Evolutionary conservation across 1,140 invertebrate species (phyloP).

Genomic region (Drosophila sproati): DNA sequence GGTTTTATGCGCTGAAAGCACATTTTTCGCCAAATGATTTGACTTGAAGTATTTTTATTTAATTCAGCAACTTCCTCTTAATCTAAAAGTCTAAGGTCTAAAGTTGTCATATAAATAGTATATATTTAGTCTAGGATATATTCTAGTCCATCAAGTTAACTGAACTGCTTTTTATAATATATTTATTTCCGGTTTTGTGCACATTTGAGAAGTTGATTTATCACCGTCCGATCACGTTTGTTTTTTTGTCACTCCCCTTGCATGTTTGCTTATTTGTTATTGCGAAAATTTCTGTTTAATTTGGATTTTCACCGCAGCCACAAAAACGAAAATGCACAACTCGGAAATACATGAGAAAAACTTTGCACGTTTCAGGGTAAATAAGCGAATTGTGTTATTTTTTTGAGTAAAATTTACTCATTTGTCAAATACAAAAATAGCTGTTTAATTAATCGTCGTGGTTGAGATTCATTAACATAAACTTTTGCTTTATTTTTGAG

Average conservation of each 20-base stretch:
- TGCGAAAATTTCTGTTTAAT: constrained; percentile 66
- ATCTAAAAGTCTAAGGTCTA: too few species aligned
- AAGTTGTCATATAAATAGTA: too few species aligned
- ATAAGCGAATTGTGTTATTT: constrained; percentile 6
- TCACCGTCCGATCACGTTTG: constrained; percentile 22
- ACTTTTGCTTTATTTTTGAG: constrained; percentile 26
- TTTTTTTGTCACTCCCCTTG: constrained; percentile 45
- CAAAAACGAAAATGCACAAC: constrained; percentile 11
- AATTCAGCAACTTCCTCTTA: background rate
- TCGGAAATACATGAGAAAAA: background rate
- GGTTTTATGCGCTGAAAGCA: background rate
- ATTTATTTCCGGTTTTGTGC: background rate
- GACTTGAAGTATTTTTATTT: too few species aligned
- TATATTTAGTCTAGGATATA: background rate
- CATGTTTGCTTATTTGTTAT: constrained; percentile 52
- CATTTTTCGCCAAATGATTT: background rate
- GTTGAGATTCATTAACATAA: constrained; percentile 41
- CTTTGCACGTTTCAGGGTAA: constrained; percentile 28
- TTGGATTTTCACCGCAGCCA: constrained; percentile 14
- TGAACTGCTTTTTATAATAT: background rate
- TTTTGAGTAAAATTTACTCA: background rate
- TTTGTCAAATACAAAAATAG: constrained; percentile 13
- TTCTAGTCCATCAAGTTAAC: background rate
- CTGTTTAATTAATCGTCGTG: constrained; percentile 32
- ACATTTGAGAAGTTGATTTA: constrained; percentile 36